phyloP scores from a whole-genome alignment of 2,113 vertebrate genomes.

The Tor tambroides region DNA sequence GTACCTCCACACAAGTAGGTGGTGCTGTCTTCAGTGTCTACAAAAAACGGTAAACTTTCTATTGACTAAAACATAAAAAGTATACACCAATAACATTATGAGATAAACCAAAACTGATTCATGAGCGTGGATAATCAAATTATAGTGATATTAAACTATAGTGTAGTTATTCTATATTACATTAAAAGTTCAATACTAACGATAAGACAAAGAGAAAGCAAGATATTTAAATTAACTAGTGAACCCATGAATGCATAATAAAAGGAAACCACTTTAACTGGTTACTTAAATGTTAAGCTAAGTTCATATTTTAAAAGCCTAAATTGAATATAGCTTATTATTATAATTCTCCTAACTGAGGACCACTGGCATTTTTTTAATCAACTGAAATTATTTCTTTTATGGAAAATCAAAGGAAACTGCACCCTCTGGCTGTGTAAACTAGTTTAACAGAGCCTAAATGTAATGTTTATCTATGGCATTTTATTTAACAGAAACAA shows the following conservation, averaged over 20 bases:
- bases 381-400: not conserved
- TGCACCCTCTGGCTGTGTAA: slow-evolving; percentile 18
- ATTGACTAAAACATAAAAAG: not conserved
- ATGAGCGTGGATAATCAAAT: not conserved
- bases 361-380: not conserved
- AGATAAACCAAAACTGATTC: not conserved
- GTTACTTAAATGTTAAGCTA: not conserved
- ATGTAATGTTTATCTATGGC: not conserved
- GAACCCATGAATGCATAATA: not conserved
- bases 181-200: too few relatives aligned
- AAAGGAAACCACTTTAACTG: not conserved
- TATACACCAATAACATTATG: not conserved
- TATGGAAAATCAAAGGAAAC: slow-evolving; percentile 10
- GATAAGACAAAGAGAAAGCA: not conserved
- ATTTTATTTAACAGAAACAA: not conserved
- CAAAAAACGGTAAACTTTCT: not conserved
- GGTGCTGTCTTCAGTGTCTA: not conserved
- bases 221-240: not conserved
- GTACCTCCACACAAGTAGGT: not conserved
- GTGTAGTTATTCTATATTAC: not conserved
- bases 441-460: not conserved
- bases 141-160: not conserved
- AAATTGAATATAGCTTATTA: not conserved
- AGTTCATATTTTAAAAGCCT: not conserved
- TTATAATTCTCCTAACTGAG: not conserved